Base-by-base conservation (phyloP, 2,797 vertebrate species). In the Ibycter americanus region DNA sequence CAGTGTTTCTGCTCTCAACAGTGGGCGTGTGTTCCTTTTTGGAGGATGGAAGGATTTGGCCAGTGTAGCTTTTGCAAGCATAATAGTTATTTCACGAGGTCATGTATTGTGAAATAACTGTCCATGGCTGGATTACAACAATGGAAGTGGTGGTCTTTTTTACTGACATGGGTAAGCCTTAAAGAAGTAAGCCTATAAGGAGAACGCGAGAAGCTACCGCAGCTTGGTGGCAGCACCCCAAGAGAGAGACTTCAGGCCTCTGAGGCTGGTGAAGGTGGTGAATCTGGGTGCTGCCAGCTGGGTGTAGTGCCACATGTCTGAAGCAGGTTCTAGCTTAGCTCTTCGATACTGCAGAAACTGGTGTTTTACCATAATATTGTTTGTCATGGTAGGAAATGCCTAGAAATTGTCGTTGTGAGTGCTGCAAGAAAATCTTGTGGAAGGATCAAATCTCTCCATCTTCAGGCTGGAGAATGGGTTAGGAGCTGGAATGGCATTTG, bases 31-130 rank as follows among this genome's bases (percentile, higher is more conserved):
- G 83, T 87, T 81, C 42, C 11, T 72, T 70, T 47, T 54, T 1
- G 6, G 47, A 86, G 90, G 67, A 63, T 91, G 73, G 79, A 77
- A 73, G 68, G 44, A 40, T 80, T 78, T 93, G 93, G 42, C 81
- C 46, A 51, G 21, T 14, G 34, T 73, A 51, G n/a, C 52, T 91
- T 89, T 82, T 87, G 89, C 55, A 87, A 83, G 63, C 38, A 47
- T 74, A 49, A 10, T 1, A 73, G 14, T 89, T 83, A 11, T 85
- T 94, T 95, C 87, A 65, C 82, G 52, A 73, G 58, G 65, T 93
- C 23, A 6, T 27, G 94, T 74, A 5, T 49, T 86, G 73, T 89
- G 89, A 73, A 93, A 59, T 49, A 80, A 73, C 63, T 59, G 34
- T 65, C 62, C 0, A 0, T 71, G 89, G 15, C 65, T 88, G 51